Evolutionary conservation across 2,888 invertebrate species (phyloP).

Genomic region (Philaethria dido): DNA sequence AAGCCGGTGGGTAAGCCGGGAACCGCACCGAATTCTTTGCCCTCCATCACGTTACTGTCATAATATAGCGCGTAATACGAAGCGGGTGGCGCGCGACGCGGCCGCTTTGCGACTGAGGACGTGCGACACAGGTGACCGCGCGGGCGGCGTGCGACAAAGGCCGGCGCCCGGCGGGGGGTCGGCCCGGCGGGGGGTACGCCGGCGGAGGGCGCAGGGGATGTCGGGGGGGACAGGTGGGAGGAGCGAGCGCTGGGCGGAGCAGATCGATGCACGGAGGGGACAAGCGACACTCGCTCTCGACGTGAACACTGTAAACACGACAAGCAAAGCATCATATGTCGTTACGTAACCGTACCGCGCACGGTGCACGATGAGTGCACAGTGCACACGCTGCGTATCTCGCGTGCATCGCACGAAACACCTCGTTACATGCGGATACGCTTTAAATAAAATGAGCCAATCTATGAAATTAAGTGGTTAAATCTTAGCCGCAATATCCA

Average conservation of each 20-base stretch:
- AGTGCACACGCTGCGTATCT: conserved; percentile 39
- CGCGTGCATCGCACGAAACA: conserved; percentile 41
- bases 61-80: conserved; percentile 69
- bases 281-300: conserved; percentile 75
- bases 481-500: conserved; percentile 25
- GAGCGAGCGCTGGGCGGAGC: conserved; percentile 81
- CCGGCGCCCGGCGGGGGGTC: conserved; percentile 71
- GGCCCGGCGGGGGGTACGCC: conserved; percentile 53
- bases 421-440: conserved; percentile 30
- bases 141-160: conserved; percentile 76
- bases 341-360: conserved; percentile 67
- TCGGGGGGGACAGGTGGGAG: conserved; percentile 68
- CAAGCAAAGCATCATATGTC: conserved; percentile 62
- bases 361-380: conserved; percentile 45
- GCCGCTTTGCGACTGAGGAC: conserved; percentile 83
- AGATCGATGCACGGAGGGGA: conserved; percentile 82
- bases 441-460: conserved; percentile 28
- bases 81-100: conserved; percentile 85
- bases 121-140: conserved; percentile 84
- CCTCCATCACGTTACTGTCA: conserved; percentile 81
- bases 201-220: conserved; percentile 51
- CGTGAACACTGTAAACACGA: conserved; percentile 70
- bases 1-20: conserved; percentile 78
- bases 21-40: conserved; percentile 78
- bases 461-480: conserved; percentile 33